phyloP scores from a whole-genome alignment of 64 coral and sea anemone species.

The Pocillopora damicornis region DNA sequence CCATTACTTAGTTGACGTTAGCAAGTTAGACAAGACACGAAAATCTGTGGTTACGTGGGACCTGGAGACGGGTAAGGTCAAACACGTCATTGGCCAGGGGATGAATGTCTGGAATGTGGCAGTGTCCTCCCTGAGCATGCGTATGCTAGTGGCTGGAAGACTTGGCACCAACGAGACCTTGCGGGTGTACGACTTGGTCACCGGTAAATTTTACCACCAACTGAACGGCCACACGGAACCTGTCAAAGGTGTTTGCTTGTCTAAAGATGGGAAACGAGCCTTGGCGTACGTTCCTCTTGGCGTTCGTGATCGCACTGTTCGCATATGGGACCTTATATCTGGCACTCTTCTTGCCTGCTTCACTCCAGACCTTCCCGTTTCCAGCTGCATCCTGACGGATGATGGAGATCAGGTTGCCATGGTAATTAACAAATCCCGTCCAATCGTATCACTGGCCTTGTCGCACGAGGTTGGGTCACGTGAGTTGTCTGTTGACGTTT shows the following conservation, averaged over 20 bases:
- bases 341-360: constrained; percentile 85
- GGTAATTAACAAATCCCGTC: constrained; percentile 93
- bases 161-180: constrained; percentile 62
- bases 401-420: constrained; percentile 94
- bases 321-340: constrained; percentile 79
- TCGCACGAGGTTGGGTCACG: constrained; percentile 84
- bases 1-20: constrained; percentile 80
- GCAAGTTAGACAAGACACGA: constrained; percentile 77
- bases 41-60: constrained; percentile 93
- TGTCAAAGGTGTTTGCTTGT: constrained; percentile 75
- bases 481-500: constrained; percentile 95
- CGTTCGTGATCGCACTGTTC: constrained; percentile 71
- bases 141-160: constrained; percentile 77
- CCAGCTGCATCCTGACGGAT: constrained; percentile 90
- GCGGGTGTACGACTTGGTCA: constrained; percentile 67
- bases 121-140: constrained; percentile 79
- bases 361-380: constrained; percentile 89
- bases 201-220: constrained; percentile 52
- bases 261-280: constrained; percentile 71
- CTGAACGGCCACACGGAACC: constrained; percentile 78
- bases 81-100: constrained; percentile 89
- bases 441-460: constrained; percentile 85
- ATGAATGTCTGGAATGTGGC: constrained; percentile 83
- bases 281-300: constrained; percentile 75
- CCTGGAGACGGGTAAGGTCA: constrained; percentile 78